phyloP scores from a whole-genome alignment of 2,113 vertebrate species.

The Trachemys scripta region DNA sequence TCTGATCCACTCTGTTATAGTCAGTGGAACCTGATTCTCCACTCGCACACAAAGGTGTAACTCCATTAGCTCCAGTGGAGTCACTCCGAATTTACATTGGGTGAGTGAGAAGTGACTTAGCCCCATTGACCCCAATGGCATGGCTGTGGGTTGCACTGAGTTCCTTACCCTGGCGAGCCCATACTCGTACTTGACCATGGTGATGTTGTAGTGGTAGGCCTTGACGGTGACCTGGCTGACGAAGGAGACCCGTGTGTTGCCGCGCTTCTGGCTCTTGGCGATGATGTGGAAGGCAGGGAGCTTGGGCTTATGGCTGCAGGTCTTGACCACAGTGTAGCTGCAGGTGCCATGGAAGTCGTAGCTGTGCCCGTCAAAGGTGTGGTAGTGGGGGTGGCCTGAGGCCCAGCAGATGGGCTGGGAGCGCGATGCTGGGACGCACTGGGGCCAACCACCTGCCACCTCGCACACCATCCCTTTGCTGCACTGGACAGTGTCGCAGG shows the following conservation, averaged over 20 bases:
- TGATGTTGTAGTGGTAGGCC: constrained; percentile 60
- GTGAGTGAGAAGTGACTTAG: neutral
- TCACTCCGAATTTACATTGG: neutral
- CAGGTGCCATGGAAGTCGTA: constrained; percentile 47
- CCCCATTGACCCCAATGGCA: too few species aligned
- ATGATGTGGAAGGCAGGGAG: constrained; percentile 38
- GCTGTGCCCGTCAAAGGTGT: constrained; percentile 43
- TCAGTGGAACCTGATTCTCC: neutral
- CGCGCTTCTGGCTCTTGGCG: constrained; percentile 38
- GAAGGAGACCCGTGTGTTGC: neutral
- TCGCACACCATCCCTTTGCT: neutral
- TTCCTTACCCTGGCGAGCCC: constrained; percentile 77
- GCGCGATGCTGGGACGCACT: neutral
- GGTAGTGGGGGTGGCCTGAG: constrained; percentile 39
- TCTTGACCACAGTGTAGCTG: constrained; percentile 7
- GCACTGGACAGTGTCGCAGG: neutral
- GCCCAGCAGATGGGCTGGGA: constrained; percentile 12
- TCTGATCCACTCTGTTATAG: neutral
- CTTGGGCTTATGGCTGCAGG: neutral
- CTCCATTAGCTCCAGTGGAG: neutral
- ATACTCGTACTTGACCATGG: constrained; percentile 66
- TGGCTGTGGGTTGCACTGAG: neutral
- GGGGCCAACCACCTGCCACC: neutral
- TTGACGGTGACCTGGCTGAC: constrained; percentile 1
- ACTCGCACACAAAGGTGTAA: neutral